Percentiles rank a stretch among this genome's conserved stretches.
Evolutionary conservation across 2,113 vertebrate species (phyloP).

Genomic region (Stigmatopora nigra): DNA sequence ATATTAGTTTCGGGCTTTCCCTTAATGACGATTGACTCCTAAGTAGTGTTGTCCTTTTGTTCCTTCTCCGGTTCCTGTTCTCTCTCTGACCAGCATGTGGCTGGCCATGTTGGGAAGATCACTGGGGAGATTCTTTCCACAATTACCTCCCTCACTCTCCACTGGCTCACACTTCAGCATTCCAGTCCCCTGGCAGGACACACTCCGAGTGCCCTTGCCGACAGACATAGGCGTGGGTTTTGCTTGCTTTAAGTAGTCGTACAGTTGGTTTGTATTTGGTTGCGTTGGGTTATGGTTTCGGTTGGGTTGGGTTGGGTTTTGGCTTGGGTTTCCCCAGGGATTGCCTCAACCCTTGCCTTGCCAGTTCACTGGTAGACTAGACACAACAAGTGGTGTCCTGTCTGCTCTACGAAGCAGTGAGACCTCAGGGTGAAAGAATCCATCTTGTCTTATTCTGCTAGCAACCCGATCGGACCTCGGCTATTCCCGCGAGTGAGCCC

Average conservation of each 20-base stretch:
- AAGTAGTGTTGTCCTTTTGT: slow-evolving; percentile 1
- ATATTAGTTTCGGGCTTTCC: neutral
- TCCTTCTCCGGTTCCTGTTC: slow-evolving; percentile 9
- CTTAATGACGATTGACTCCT: neutral
- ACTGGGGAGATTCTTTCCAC: slow-evolving; percentile 63
- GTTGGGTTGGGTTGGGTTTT: neutral
- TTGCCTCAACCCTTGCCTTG: slow-evolving; percentile 23
- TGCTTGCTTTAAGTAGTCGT: slow-evolving; percentile 15
- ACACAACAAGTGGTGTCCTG: slow-evolving; percentile 30
- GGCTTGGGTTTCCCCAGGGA: slow-evolving; percentile 5
- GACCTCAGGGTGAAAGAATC: slow-evolving; percentile 38
- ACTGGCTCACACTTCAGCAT: slow-evolving; percentile 56
- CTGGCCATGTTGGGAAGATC: slow-evolving; percentile 51
- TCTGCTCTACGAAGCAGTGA: slow-evolving; percentile 10
- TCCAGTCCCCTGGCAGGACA: slow-evolving; percentile 50
- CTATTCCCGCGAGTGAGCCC: slow-evolving; percentile 13
- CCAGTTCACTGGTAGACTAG: slow-evolving; percentile 4
- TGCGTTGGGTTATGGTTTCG: neutral
- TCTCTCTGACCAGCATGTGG: slow-evolving; percentile 25
- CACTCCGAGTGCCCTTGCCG: slow-evolving; percentile 36
- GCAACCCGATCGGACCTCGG: slow-evolving; percentile 37
- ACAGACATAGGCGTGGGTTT: slow-evolving; percentile 29
- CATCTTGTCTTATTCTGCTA: slow-evolving; percentile 8
- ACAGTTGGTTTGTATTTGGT: neutral
- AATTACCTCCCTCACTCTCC: slow-evolving; percentile 59